Evolutionary conservation across 2,888 invertebrate species (phyloP).

Genomic region (Nesidiocoris tenuis): DNA sequence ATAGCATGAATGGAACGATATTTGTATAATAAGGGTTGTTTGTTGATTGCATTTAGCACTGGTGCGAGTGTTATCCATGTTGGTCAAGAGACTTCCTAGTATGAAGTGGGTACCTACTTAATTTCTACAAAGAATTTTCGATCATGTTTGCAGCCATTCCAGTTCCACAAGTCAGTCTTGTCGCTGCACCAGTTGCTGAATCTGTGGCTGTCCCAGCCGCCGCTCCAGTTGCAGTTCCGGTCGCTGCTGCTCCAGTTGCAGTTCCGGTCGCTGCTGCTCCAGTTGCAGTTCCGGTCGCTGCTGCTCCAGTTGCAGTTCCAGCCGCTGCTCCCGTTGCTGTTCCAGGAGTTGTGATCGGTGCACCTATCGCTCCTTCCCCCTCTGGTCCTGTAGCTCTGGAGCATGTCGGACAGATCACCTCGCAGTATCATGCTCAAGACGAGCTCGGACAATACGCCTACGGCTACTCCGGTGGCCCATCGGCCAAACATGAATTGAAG

Average conservation of each 20-base stretch:
- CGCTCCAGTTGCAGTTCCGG: neutral
- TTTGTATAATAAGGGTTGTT: too few relatives aligned
- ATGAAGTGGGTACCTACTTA: too few relatives aligned
- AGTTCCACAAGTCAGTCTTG: neutral
- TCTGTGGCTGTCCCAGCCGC: neutral
- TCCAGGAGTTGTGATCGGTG: neutral
- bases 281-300: neutral
- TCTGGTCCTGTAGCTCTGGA: constrained; percentile 55
- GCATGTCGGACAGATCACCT: constrained; percentile 50
- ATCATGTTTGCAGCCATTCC: neutral
- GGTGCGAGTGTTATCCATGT: too few relatives aligned
- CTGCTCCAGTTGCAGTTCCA: constrained; percentile 56
- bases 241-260: neutral
- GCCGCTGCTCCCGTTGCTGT: constrained; percentile 53
- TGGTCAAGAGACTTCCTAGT: too few relatives aligned
- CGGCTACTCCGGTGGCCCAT: constrained; percentile 65
- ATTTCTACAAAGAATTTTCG: too few relatives aligned
- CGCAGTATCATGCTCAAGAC: constrained; percentile 64
- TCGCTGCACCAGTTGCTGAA: constrained; percentile 54
- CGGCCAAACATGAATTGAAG: constrained; percentile 64
- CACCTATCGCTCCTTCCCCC: constrained; percentile 21
- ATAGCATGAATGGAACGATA: too few relatives aligned
- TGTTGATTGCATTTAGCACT: too few relatives aligned
- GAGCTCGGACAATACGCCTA: constrained; percentile 61
- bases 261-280: neutral